Percentiles rank a stretch among this genome's conserved stretches.
Evolutionary conservation across 2,113 vertebrate genomes (phyloP).

Genomic region (Siphamia tubifer): DNA sequence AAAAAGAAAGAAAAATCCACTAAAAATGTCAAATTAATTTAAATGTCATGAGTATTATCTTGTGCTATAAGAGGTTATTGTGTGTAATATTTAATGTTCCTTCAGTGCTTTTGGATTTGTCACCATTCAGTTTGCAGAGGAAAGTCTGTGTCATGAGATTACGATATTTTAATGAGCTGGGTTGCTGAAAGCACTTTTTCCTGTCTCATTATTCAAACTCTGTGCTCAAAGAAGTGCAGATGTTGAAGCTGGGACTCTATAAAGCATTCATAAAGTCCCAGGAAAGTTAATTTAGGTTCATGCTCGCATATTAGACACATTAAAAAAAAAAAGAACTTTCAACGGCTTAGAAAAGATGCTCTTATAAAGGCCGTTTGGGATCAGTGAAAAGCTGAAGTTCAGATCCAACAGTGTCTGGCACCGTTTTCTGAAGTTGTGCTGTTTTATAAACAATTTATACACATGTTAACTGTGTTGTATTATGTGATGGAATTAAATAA

Average conservation of each 20-base stretch:
- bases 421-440: constrained; percentile 5
- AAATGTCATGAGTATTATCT: constrained; percentile 5
- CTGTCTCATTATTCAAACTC: constrained; percentile 19
- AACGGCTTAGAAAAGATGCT: background rate
- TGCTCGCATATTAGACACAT: background rate
- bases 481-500: background rate
- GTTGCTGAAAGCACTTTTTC: constrained; percentile 23
- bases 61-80: background rate
- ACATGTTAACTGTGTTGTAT: background rate
- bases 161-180: background rate
- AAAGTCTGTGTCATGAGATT: constrained; percentile 15
- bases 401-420: background rate
- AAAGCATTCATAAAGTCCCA: background rate
- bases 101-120: background rate
- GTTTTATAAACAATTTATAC: background rate
- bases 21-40: background rate
- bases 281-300: background rate
- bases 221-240: background rate
- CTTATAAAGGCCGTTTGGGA: background rate
- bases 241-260: background rate
- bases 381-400: background rate
- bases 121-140: constrained; percentile 9
- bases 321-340: background rate
- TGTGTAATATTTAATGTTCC: background rate
- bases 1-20: background rate